Conservation (phyloP, 1,140 invertebrate genomes). For the Micrasema minimum region DNA sequence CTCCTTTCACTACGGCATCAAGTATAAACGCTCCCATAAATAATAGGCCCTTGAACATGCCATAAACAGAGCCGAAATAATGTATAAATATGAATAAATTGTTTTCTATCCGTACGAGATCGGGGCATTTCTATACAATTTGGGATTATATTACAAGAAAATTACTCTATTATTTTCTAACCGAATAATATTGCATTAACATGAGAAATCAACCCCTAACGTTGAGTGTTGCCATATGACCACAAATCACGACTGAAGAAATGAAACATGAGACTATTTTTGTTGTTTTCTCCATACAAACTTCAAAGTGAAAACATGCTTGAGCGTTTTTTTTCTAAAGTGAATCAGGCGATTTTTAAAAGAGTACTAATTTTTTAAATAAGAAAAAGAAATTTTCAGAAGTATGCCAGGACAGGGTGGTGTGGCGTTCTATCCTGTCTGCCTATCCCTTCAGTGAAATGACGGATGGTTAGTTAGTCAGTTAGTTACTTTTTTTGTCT, state of each 20-base stretch:
- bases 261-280: constrained; percentile 7
- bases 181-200: constrained; percentile 49
- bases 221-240: constrained; percentile 29
- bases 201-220: constrained; percentile 45
- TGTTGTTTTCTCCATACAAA: background rate
- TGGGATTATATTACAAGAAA: constrained; percentile 49
- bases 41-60: constrained; percentile 28
- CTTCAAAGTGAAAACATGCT: no score
- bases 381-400: no score
- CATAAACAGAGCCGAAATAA: constrained; percentile 30
- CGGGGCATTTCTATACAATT: constrained; percentile 39
- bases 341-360: no score
- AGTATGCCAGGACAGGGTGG: no score
- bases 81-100: constrained; percentile 47
- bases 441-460: no score
- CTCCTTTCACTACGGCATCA: constrained; percentile 14
- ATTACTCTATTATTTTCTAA: constrained; percentile 52
- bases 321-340: no score
- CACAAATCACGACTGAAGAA: no score
- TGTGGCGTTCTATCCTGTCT: no score
- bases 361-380: no score
- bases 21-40: constrained; percentile 18
- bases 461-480: no score
- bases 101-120: constrained; percentile 48
- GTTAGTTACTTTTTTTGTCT: no score